A percentile compares a stretch with the other conserved stretches of the same genome.
Conservation (phyloP, 2,888 invertebrate genomes). For the Volucella zonaria region DNA sequence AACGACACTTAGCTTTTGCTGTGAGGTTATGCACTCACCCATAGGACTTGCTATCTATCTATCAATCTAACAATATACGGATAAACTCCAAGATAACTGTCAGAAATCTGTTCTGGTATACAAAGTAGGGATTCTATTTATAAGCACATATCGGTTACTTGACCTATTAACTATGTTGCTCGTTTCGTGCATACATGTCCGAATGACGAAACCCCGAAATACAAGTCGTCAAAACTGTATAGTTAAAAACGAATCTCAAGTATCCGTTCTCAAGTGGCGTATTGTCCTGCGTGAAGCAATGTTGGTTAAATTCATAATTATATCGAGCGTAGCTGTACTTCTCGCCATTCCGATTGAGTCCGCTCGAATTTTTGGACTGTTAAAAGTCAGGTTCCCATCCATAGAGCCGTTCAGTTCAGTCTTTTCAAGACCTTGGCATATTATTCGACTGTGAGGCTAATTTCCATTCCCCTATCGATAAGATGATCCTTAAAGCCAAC, state of each 20-base stretch:
- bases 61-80: too few species aligned
- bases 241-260: neutral
- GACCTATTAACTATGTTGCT: neutral
- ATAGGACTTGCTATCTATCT: too few species aligned
- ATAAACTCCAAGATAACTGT: too few species aligned
- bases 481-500: too few species aligned
- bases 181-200: neutral
- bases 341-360: neutral
- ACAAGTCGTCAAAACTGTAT: too few species aligned
- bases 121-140: too few species aligned
- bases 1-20: neutral
- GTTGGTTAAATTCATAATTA: neutral
- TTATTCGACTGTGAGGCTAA: too few species aligned
- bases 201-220: neutral
- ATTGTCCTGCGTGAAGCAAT: neutral
- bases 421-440: too few species aligned
- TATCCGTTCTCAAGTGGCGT: neutral
- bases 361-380: conserved; percentile 77
- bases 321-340: neutral
- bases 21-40: neutral
- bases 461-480: too few species aligned
- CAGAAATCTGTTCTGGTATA: too few species aligned
- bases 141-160: neutral
- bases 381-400: conserved; percentile 79
- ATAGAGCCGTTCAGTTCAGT: conserved; percentile 74